Percentiles rank a stretch among this genome's conserved stretches.
phyloP scores from a whole-genome alignment of 2,113 vertebrate genomes.

The Nibea coibor region DNA sequence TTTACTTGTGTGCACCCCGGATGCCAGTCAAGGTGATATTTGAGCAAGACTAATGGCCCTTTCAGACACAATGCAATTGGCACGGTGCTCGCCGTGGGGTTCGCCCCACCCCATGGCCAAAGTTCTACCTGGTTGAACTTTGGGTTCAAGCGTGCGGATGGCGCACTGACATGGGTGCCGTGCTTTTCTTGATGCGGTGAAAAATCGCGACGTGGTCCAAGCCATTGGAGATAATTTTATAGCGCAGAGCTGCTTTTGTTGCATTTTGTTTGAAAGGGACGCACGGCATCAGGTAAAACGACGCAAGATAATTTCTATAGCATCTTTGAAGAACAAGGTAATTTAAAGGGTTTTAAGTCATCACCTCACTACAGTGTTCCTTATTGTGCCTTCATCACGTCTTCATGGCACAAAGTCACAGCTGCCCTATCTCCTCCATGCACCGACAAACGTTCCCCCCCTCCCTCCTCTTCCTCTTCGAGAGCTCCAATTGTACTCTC shows the following conservation, averaged over 20 bases:
- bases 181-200: no score
- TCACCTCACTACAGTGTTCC: conserved; percentile 8
- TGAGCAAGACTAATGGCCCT: neutral
- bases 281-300: neutral
- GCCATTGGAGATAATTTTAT: no score
- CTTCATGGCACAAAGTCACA: conserved; percentile 26
- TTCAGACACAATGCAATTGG: neutral
- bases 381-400: conserved; percentile 48
- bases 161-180: no score
- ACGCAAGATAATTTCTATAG: conserved; percentile 1
- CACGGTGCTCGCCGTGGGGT: no score
- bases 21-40: conserved; percentile 8
- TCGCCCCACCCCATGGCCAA: no score
- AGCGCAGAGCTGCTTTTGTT: no score
- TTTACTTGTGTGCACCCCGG: neutral
- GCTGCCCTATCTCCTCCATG: conserved; percentile 25
- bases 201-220: no score
- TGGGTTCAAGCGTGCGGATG: no score
- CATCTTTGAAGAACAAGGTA: neutral
- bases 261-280: no score
- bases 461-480: conserved; percentile 32
- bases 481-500: conserved; percentile 51
- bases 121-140: no score
- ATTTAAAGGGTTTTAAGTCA: neutral
- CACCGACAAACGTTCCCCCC: conserved; percentile 28